Percentiles rank a stretch among this genome's conserved stretches.
phyloP scores from a whole-genome alignment of 1,140 invertebrate species.

The Episyrphus balteatus region DNA sequence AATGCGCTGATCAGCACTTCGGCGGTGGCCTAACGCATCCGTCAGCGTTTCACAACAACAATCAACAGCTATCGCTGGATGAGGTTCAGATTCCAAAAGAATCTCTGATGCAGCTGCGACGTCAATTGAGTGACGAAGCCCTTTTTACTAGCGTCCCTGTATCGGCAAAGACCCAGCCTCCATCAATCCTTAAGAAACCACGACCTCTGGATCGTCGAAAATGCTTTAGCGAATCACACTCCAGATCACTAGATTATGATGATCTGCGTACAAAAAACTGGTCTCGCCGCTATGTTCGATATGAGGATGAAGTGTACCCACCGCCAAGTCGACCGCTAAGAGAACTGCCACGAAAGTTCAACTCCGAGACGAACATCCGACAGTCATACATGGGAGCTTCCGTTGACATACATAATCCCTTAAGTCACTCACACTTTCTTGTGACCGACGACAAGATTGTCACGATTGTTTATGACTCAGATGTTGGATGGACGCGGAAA shows the following conservation, averaged over 20 bases:
- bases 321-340: constrained; percentile 4
- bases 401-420: constrained; percentile 24
- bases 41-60: not conserved
- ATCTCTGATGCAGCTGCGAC: constrained; percentile 26
- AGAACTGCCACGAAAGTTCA: constrained; percentile 22
- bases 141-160: constrained; percentile 28
- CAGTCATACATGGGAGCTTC: constrained; percentile 34
- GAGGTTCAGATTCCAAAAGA: constrained; percentile 26
- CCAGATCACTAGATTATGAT: constrained; percentile 31
- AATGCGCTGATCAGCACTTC: constrained; percentile 34
- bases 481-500: constrained; percentile 36
- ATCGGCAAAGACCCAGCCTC: constrained; percentile 22
- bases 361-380: constrained; percentile 32
- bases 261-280: constrained; percentile 33
- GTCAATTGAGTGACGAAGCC: constrained; percentile 30
- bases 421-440: constrained; percentile 36
- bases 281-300: constrained; percentile 28
- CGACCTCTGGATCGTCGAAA: constrained; percentile 23
- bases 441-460: constrained; percentile 37
- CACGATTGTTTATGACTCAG: constrained; percentile 38
- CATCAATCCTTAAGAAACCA: constrained; percentile 32
- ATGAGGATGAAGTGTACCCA: constrained; percentile 27
- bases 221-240: constrained; percentile 27
- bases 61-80: constrained; percentile 21
- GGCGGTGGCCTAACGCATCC: constrained; percentile 24